These are phyloP conservation scores for Xyrichtys novacula DNA, from an alignment of 2,797 vertebrate species.

Conservation along the genomic window DNA sequence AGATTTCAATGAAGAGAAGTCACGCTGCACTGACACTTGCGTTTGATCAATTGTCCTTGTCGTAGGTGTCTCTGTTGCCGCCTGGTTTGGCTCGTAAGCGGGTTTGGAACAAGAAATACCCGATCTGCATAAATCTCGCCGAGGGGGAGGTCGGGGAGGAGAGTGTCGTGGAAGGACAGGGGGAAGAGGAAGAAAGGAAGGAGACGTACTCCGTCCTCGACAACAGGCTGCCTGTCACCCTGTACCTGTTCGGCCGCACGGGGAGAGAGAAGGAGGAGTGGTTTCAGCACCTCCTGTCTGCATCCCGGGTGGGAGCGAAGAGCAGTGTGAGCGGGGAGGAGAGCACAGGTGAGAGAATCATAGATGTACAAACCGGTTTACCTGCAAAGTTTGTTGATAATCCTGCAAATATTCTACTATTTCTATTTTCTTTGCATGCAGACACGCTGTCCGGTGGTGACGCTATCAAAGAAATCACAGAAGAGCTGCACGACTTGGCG, in stretches of 20 bases:
- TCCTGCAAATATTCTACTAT: background rate
- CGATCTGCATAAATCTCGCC: slow-evolving; percentile 86
- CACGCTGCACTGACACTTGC: too few species aligned
- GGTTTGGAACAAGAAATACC: slow-evolving; percentile 93
- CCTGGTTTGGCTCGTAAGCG: slow-evolving; percentile 88
- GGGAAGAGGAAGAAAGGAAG: slow-evolving; percentile 59
- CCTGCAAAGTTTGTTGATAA: too few species aligned
- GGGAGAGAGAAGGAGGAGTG: slow-evolving; percentile 93
- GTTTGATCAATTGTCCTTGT: background rate
- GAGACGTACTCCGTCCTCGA: slow-evolving; percentile 48
- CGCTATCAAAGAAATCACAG: slow-evolving; percentile 72
- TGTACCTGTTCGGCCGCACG: slow-evolving; percentile 89
- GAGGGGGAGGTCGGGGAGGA: slow-evolving; percentile 59
- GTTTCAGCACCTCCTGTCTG: slow-evolving; percentile 87
- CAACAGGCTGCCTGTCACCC: slow-evolving; percentile 66
- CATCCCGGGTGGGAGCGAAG: slow-evolving; percentile 60
- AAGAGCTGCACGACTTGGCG: slow-evolving; percentile 80
- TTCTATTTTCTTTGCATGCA: slow-evolving; percentile 24
- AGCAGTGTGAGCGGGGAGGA: slow-evolving; percentile 54
- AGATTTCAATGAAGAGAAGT: too few species aligned
- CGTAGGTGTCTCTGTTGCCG: slow-evolving; percentile 87
- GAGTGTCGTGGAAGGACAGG: slow-evolving; percentile 42
- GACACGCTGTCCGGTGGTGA: slow-evolving; percentile 63
- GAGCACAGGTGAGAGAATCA: slow-evolving; percentile 75
- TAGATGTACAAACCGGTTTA: too few species aligned